These are phyloP conservation scores for Platycnemis pennipes DNA, from an alignment of 2,888 invertebrate species.

Conservation along the genomic window DNA sequence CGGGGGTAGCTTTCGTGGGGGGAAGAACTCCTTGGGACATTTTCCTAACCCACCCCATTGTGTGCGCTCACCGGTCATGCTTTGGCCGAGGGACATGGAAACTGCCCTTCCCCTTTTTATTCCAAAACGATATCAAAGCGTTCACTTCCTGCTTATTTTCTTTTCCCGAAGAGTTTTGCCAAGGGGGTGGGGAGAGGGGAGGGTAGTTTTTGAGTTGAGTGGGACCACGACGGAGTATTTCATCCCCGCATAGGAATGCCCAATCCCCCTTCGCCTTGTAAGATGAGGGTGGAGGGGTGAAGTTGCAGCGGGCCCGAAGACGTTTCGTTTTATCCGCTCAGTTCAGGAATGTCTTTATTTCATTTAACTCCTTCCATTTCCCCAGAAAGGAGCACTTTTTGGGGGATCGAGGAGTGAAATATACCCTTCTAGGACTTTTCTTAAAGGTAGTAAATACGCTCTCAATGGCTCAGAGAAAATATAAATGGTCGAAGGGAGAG, in stretches of 20 bases:
- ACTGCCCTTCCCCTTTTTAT: neutral
- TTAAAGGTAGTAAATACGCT: slow-evolving; percentile 9
- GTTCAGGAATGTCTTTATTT: neutral
- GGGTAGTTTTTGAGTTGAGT: neutral
- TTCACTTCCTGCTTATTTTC: neutral
- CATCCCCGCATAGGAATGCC: neutral
- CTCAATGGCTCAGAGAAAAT: neutral
- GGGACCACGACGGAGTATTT: neutral
- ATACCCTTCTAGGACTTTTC: neutral
- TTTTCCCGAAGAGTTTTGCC: neutral
- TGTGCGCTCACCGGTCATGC: neutral
- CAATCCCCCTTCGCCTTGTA: neutral
- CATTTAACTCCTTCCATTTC: neutral
- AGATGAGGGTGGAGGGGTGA: neutral
- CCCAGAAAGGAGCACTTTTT: neutral
- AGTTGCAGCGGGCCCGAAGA: neutral
- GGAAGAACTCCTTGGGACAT: neutral
- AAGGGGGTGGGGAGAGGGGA: neutral
- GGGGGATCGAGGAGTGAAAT: neutral
- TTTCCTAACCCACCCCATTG: neutral
- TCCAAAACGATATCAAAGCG: neutral
- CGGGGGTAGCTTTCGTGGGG: neutral
- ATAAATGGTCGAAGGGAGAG: neutral
- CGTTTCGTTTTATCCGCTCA: neutral
- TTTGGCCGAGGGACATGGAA: neutral